phyloP scores from a whole-genome alignment of 2,888 invertebrate genomes.

The Heliconius hortense region DNA sequence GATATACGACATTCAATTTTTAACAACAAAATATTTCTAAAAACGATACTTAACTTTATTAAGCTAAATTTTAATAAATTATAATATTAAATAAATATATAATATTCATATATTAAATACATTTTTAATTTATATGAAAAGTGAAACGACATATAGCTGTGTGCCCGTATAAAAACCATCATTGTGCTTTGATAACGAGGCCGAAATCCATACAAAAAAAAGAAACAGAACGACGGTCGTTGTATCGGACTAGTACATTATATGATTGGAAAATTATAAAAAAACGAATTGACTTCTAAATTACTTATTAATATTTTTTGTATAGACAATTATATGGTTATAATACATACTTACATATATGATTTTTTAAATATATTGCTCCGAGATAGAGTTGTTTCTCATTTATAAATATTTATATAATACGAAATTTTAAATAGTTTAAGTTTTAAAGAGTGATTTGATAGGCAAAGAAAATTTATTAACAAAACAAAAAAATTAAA shows the following conservation, averaged over 20 bases:
- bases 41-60: too few relatives aligned
- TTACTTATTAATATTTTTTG: not conserved
- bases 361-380: not conserved
- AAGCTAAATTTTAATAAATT: too few relatives aligned
- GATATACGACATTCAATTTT: not conserved
- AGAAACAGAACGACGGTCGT: constrained; percentile 5
- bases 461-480: not conserved
- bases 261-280: constrained; percentile 10
- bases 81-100: too few relatives aligned
- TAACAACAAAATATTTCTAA: too few relatives aligned
- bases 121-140: constrained; percentile 39
- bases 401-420: too few relatives aligned
- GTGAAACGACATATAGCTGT: constrained; percentile 41
- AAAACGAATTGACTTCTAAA: not conserved
- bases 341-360: not conserved
- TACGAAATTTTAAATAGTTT: too few relatives aligned
- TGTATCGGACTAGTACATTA: constrained; percentile 6
- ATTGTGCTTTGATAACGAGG: constrained; percentile 26
- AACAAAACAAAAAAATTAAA: too few relatives aligned
- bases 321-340: not conserved
- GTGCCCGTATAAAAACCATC: constrained; percentile 33
- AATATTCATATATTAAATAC: too few relatives aligned
- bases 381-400: not conserved
- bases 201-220: constrained; percentile 23
- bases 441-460: too few relatives aligned